Evolutionary conservation across 92 coral and sea anemone species (phyloP), one percentile per base, ranked within the genome.

Genomic region (Palythoa grandiflora): DNA sequence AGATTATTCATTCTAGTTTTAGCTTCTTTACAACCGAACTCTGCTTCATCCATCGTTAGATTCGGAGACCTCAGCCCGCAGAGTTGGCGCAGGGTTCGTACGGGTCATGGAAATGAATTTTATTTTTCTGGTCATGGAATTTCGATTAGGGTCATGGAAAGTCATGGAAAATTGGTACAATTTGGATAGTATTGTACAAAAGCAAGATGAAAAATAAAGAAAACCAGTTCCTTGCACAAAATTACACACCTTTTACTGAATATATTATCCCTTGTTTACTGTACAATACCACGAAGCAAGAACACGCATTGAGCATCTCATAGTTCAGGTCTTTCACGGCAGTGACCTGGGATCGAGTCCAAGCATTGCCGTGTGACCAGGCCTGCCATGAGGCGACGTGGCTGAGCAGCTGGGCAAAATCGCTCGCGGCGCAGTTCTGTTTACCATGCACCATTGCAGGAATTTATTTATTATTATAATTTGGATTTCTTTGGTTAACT

Each of bases 351-450:
- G 83, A 78, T 78, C 83, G 71, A 78, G 83, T 55, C 83, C 83
- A 78, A 75, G 79, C 79, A 75, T 48, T 75, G 59, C 79, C 79
- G 79, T 75, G 79, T 75, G 79, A 75, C 79, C 79, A 75, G 70
- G 83, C 83, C 70, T 78, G 51, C 83, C 83, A 53, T 78, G 83
- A 78, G 71, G 83, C 71, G 83, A 36, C 63, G 83, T 55, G 83
- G 48, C 19, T 77, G 81, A 77, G 81, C 9, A 77, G 81, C 81
- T 77, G 81, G 81, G 71, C 79, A 12, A 75, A 40, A 75, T 75
- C 79, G 60, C 83, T 78, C 70, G 83, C 71, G 83, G 83, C 83
- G 71, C 83, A 78, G 83, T 78, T 57, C 83, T 78, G 83, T 78
- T 78, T 78, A 57, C 83, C 83, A 78, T 75, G 79, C 79, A 75